Conservation (phyloP, 2,113 vertebrate genomes). For the Gambusia affinis region DNA sequence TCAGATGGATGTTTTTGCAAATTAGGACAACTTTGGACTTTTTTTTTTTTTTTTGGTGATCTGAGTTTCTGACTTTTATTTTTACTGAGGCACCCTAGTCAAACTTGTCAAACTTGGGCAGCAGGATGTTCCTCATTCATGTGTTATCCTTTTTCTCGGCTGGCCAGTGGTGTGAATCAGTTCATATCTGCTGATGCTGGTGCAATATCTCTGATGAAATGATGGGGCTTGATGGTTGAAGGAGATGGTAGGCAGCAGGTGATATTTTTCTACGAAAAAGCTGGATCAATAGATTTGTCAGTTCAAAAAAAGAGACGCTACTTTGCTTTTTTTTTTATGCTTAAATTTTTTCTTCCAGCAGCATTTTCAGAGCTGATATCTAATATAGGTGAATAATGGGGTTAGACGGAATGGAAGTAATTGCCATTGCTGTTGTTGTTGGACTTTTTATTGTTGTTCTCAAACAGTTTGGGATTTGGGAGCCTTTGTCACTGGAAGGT, state of each 20-base stretch:
- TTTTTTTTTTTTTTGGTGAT: constrained; percentile 6
- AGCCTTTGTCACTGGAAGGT: constrained; percentile 91
- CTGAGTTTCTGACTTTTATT: background rate
- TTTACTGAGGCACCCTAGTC: constrained; percentile 6
- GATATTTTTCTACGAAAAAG: constrained; percentile 10
- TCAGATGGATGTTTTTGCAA: constrained; percentile 13
- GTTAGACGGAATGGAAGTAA: constrained; percentile 91
- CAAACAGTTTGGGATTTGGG: constrained; percentile 93
- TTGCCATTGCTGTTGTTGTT: constrained; percentile 87
- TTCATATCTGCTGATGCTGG: constrained; percentile 56
- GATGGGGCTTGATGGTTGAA: constrained; percentile 26
- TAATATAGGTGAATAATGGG: constrained; percentile 75
- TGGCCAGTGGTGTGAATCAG: constrained; percentile 31
- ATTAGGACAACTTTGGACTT: constrained; percentile 23
- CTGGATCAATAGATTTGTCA: background rate
- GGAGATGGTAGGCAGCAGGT: constrained; percentile 30
- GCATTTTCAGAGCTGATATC: constrained; percentile 13
- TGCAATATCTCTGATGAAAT: constrained; percentile 8
- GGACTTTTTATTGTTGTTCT: constrained; percentile 90
- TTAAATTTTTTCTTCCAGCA: background rate
- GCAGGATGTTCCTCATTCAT: constrained; percentile 22
- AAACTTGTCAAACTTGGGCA: constrained; percentile 11
- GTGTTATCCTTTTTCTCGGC: constrained; percentile 4
- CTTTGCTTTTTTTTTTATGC: background rate
- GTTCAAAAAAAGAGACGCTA: background rate